Percentiles rank a stretch among this genome's conserved stretches.
Conservation (phyloP, 1,140 invertebrate genomes). For the Brachystomella parvula region DNA sequence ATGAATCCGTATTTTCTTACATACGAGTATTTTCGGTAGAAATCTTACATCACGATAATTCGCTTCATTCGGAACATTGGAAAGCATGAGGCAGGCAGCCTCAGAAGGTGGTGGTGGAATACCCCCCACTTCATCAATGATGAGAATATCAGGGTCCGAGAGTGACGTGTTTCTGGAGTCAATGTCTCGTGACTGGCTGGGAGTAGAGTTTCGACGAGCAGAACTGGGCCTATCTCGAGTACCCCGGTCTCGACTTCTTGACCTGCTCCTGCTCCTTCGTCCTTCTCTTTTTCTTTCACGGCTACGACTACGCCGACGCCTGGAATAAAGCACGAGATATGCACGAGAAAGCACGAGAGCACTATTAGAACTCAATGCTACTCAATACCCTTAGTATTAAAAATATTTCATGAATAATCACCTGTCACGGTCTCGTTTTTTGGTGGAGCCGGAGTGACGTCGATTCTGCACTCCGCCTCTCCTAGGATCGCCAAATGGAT, state of each 20-base stretch:
- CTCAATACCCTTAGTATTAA: no score
- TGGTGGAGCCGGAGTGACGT: no score
- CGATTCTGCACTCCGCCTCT: background rate
- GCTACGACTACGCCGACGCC: constrained; percentile 28
- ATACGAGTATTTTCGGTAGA: background rate
- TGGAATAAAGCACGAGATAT: no score
- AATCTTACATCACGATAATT: constrained; percentile 27
- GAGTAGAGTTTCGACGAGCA: background rate
- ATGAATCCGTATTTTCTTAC: no score
- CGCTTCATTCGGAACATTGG: constrained; percentile 26
- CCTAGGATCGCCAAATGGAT: no score
- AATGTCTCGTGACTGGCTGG: no score
- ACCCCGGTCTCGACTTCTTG: constrained; percentile 1
- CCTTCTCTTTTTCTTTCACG: constrained; percentile 19
- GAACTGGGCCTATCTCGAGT: background rate
- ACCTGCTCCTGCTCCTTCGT: background rate
- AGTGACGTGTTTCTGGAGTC: no score
- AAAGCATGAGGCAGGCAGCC: constrained; percentile 23
- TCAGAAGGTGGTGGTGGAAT: constrained; percentile 19
- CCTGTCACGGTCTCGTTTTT: no score
- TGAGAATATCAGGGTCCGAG: no score
- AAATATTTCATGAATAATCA: no score
- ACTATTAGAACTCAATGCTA: no score
- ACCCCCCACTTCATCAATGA: constrained; percentile 14
- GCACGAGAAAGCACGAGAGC: no score